Evolutionary conservation across 2,113 vertebrate species (phyloP).

Genomic region (Trematomus loennbergii): DNA sequence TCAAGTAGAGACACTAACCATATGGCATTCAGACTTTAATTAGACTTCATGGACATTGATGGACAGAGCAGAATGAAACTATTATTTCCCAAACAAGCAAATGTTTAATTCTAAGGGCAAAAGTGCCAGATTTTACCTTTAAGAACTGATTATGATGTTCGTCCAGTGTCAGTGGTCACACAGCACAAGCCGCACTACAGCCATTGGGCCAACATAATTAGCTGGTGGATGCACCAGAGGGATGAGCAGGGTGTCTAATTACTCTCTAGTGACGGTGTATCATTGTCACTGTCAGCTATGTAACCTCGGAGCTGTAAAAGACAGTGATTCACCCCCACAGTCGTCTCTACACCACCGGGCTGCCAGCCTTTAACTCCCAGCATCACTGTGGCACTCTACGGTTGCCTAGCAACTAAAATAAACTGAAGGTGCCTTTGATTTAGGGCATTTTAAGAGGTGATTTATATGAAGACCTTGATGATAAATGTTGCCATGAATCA

Average conservation of each 20-base stretch:
- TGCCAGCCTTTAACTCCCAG: constrained; percentile 67
- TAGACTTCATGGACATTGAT: background rate
- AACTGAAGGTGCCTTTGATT: constrained; percentile 80
- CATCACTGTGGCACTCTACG: constrained; percentile 57
- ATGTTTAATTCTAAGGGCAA: background rate
- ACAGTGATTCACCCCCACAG: constrained; percentile 69
- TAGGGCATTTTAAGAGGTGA: constrained; percentile 66
- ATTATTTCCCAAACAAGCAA: background rate
- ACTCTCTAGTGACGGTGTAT: constrained; percentile 66
- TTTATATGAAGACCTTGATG: constrained; percentile 63
- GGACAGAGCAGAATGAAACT: background rate
- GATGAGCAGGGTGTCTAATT: constrained; percentile 60
- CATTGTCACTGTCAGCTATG: constrained; percentile 71
- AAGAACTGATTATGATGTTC: background rate
- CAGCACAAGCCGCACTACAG: background rate
- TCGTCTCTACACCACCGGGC: constrained; percentile 57
- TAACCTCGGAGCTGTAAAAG: constrained; percentile 68
- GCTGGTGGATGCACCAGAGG: constrained; percentile 25
- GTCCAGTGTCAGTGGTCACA: constrained; percentile 10
- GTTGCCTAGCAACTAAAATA: constrained; percentile 84
- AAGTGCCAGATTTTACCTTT: background rate
- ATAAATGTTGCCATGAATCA: constrained; percentile 65
- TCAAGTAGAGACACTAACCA: background rate
- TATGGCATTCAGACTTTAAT: background rate
- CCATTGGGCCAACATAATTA: constrained; percentile 33